Evolutionary conservation across 2,113 vertebrate genomes (phyloP).

Genomic region (Thunnus maccoyii): DNA sequence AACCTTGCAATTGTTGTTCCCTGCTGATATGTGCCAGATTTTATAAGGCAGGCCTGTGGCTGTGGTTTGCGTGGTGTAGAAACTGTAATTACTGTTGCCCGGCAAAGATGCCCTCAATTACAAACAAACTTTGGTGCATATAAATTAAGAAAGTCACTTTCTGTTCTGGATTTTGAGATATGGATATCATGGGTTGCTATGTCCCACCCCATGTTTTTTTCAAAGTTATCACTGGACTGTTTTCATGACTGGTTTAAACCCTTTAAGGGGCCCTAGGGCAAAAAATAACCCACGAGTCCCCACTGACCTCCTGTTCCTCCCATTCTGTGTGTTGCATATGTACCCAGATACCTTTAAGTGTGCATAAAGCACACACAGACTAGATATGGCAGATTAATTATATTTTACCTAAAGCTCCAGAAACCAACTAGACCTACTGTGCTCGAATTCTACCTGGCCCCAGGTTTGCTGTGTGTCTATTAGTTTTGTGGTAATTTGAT

Average conservation of each 20-base stretch:
- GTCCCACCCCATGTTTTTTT: not conserved
- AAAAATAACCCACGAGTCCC: not conserved
- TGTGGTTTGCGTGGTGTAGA: slow-evolving; percentile 41
- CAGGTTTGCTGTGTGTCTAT: slow-evolving; percentile 11
- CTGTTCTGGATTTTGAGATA: slow-evolving; percentile 46
- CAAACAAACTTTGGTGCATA: slow-evolving; percentile 66
- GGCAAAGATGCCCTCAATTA: slow-evolving; percentile 73
- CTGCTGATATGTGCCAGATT: slow-evolving; percentile 76
- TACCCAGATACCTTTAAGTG: not conserved
- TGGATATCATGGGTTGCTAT: slow-evolving; percentile 4
- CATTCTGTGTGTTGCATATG: not conserved
- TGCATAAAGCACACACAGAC: slow-evolving; percentile 13
- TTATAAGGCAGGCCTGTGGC: slow-evolving; percentile 73
- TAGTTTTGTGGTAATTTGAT: slow-evolving; percentile 27
- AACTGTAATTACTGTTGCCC: slow-evolving; percentile 76
- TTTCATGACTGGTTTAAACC: not conserved
- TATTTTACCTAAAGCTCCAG: slow-evolving; percentile 17
- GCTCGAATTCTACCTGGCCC: slow-evolving; percentile 1
- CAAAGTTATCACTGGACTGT: not conserved
- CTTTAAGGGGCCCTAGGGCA: not conserved
- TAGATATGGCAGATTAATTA: slow-evolving; percentile 1
- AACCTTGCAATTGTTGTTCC: slow-evolving; percentile 79
- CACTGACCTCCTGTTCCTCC: not conserved
- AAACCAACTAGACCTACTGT: not conserved
- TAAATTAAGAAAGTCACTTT: slow-evolving; percentile 47